Conservation (phyloP, 2,888 invertebrate genomes). For the Smittia sp. region DNA sequence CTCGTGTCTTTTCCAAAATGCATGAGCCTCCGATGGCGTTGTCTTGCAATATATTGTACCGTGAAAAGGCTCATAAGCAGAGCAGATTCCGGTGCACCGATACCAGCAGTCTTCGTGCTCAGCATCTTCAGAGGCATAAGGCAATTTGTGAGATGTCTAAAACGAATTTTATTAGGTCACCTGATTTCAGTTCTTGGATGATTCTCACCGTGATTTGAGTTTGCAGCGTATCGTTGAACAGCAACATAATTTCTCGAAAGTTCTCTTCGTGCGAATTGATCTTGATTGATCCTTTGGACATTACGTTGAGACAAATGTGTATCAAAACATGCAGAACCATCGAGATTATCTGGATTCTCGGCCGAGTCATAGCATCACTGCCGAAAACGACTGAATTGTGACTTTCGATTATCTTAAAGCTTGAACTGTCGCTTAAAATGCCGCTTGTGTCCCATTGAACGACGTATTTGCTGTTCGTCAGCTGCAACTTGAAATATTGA, state of each 20-base stretch:
- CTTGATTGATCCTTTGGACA: neutral
- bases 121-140: neutral
- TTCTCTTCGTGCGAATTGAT: neutral
- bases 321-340: neutral
- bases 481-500: neutral
- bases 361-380: neutral
- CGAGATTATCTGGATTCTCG: neutral
- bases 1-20: neutral
- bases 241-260: constrained; percentile 4
- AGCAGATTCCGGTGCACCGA: neutral
- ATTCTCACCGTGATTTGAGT: constrained; percentile 4
- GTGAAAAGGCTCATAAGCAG: neutral
- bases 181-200: too few relatives aligned
- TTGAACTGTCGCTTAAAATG: neutral
- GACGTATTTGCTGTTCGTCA: neutral
- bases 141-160: constrained; percentile 5
- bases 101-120: neutral
- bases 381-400: neutral
- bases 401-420: neutral
- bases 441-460: neutral
- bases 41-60: neutral
- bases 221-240: neutral
- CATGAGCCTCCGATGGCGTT: neutral
- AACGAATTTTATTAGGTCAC: neutral
- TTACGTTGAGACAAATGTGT: neutral